These are phyloP conservation scores for Cervus canadensis DNA, from an alignment of 2,113 vertebrate genomes.

Conservation along the genomic window DNA sequence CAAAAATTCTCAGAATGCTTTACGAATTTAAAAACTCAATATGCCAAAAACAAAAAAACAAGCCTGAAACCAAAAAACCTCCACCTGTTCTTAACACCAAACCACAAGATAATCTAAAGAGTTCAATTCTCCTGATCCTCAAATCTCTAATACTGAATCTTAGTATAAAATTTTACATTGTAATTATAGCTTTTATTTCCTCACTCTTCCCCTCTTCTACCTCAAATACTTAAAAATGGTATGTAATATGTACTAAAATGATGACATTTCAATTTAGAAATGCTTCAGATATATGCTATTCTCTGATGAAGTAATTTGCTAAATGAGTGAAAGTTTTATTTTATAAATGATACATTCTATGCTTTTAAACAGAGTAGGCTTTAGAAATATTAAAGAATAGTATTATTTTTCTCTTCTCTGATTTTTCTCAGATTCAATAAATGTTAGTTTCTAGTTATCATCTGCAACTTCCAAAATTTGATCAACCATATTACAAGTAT, in stretches of 20 bases:
- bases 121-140: background rate
- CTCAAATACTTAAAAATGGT: constrained; percentile 22
- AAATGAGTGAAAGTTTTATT: background rate
- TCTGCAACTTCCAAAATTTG: background rate
- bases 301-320: constrained; percentile 19
- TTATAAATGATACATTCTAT: background rate
- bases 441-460: background rate
- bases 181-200: background rate
- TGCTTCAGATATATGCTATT: background rate
- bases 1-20: background rate
- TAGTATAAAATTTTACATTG: background rate
- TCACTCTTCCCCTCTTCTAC: background rate
- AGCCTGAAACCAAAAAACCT: background rate
- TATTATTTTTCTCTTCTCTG: background rate
- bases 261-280: constrained; percentile 28
- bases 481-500: background rate
- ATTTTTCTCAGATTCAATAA: background rate
- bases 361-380: background rate
- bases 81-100: background rate
- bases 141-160: background rate
- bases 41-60: background rate
- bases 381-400: background rate
- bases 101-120: background rate
- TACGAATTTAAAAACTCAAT: background rate
- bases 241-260: background rate